Evolutionary conservation across 2,113 vertebrate genomes (phyloP).

Genomic region (Turnix velox): DNA sequence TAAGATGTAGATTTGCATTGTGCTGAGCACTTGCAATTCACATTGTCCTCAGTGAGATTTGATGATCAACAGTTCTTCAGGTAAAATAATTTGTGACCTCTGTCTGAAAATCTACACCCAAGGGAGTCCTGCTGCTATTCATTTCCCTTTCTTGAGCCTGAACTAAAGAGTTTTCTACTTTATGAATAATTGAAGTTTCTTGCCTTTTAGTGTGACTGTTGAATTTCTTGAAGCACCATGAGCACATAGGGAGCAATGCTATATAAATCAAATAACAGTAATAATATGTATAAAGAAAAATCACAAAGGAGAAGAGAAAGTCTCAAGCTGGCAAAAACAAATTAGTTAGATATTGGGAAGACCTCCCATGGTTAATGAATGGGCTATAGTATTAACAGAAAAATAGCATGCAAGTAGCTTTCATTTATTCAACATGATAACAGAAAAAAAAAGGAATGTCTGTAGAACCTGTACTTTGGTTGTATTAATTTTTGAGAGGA

Average conservation of each 20-base stretch:
- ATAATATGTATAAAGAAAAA: constrained; percentile 50
- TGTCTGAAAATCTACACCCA: not conserved
- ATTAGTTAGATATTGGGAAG: constrained; percentile 39
- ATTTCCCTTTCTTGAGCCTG: not conserved
- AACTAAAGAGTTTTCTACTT: not conserved
- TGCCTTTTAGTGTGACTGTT: not conserved
- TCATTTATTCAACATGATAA: not conserved
- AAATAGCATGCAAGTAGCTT: not conserved
- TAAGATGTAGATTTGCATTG: not conserved
- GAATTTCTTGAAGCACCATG: not conserved
- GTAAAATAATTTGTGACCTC: not conserved
- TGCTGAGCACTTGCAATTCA: not conserved
- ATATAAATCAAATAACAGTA: constrained; percentile 36
- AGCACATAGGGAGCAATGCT: not conserved
- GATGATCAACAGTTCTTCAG: not conserved
- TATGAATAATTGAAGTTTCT: not conserved
- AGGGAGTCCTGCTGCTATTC: not conserved
- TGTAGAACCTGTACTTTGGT: not conserved
- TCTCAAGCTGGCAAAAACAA: constrained; percentile 49
- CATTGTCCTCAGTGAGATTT: not conserved
- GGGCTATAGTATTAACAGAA: constrained; percentile 3
- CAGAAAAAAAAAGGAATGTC: not conserved
- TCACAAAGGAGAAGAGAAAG: not conserved
- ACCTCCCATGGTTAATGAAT: constrained; percentile 36
- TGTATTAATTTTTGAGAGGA: not conserved